Evolutionary conservation across 2,113 vertebrate genomes (phyloP), one percentile per base, ranked within the genome.

Genomic region (Chaetorhynchus papuensis): DNA sequence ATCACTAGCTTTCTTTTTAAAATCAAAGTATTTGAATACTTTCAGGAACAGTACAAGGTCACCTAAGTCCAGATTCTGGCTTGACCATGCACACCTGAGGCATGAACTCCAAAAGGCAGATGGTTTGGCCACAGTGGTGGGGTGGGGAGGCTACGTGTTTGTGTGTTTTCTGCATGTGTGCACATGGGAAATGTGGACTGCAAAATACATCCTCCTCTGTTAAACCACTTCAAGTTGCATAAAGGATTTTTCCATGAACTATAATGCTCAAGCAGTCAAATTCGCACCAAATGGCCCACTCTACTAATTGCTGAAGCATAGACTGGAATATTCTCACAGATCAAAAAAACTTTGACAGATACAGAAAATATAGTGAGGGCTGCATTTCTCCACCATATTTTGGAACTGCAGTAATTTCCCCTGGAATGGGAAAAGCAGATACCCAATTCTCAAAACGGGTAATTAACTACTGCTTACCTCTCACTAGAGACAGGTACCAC

Each of bases 81-180:
- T 31, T 70, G 41, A 74, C 21, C 59, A 50, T 5, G 19, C 22
- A 42, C 39, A 41, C 21, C 17, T 27, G 24, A 76, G 22, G n/a
- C 24, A 63, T 2, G 11, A 72, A n/a, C 42, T 70, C 52, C 56
- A 70, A 35, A 77, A 74, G 24, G 27, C 18, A 53, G n/a, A 14
- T n/a, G 69, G 27, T 41, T 56, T 42, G 30, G 63, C 19, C 7
- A 1, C 50, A 60, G 2, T 4, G 9, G 1, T 8, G 3, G 3
- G 30, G 2, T 13, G 33, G 14, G 20, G 28, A 33, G 27, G 37
- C 3, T 6, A 0, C 15, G 27, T 31, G 2, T 5, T 15, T 8
- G 13, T 27, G 11, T 81, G 37, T 37, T 74, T 93, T 47, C 45
- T 70, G 30, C 42, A 7, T 4, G 7, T 24, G 35, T 19, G 10